Percentiles rank a stretch among this genome's conserved stretches.
Evolutionary conservation across 1,140 invertebrate species (phyloP).

Genomic region (Sogatella furcifera): DNA sequence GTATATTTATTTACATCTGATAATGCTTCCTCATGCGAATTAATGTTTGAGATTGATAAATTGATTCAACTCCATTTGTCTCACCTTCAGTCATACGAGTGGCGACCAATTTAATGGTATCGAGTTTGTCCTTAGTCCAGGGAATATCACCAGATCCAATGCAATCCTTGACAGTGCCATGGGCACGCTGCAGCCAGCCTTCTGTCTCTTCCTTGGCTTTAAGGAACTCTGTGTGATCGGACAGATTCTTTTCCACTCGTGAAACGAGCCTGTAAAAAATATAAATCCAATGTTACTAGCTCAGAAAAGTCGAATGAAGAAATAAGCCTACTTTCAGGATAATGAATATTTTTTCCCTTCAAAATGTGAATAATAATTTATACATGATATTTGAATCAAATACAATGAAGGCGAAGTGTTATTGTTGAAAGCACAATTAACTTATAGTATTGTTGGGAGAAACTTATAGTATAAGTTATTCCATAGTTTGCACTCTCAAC

Average conservation of each 20-base stretch:
- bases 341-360: too few relatives aligned
- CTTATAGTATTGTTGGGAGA: too few relatives aligned
- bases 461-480: too few relatives aligned
- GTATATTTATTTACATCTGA: neutral
- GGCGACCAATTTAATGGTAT: conserved; percentile 42
- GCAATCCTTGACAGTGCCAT: conserved; percentile 69
- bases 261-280: conserved; percentile 48
- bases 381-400: too few relatives aligned
- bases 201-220: conserved; percentile 73
- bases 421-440: too few relatives aligned
- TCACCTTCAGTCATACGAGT: conserved; percentile 28
- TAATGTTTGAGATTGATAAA: neutral
- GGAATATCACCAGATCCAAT: conserved; percentile 66
- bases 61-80: neutral
- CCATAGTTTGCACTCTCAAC: too few relatives aligned
- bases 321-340: too few relatives aligned
- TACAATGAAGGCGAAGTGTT: too few relatives aligned
- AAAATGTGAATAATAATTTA: too few relatives aligned
- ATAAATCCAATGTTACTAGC: too few relatives aligned
- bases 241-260: conserved; percentile 76
- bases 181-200: conserved; percentile 65
- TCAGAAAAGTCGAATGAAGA: too few relatives aligned
- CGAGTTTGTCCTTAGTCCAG: conserved; percentile 71
- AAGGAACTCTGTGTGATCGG: conserved; percentile 79
- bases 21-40: neutral